A percentile compares a stretch with the other conserved stretches of the same genome.
Conservation (phyloP, 2,113 vertebrate genomes). For the Menidia beryllina region DNA sequence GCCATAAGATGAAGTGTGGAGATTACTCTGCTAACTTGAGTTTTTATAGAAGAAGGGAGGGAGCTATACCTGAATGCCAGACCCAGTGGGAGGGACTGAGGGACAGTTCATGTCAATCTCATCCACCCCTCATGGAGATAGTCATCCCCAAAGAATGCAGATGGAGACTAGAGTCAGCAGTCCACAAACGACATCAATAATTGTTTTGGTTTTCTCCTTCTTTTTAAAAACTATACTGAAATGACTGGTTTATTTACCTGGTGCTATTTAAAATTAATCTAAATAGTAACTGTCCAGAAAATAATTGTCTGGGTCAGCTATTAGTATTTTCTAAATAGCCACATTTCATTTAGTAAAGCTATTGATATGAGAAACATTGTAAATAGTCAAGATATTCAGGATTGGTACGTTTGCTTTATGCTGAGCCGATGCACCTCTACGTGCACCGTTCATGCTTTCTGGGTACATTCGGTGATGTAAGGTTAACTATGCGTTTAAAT, state of each 20-base stretch:
- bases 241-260: neutral
- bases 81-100: conserved; percentile 75
- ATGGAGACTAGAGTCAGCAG: conserved; percentile 22
- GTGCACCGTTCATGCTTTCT: conserved; percentile 6
- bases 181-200: neutral
- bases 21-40: conserved; percentile 64
- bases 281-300: neutral
- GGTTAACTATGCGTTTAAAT: conserved; percentile 14
- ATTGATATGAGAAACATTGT: conserved; percentile 44
- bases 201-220: neutral
- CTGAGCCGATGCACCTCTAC: conserved; percentile 13
- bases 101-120: conserved; percentile 69
- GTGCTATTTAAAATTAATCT: neutral
- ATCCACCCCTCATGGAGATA: conserved; percentile 64
- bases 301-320: conserved; percentile 17
- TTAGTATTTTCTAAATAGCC: conserved; percentile 30
- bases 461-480: neutral
- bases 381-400: conserved; percentile 17
- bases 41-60: conserved; percentile 76
- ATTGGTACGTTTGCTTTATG: conserved; percentile 20
- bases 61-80: conserved; percentile 77
- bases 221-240: neutral
- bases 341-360: conserved; percentile 17
- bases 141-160: conserved; percentile 48
- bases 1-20: conserved; percentile 68